A percentile compares a stretch with the other conserved stretches of the same genome.
Conservation (phyloP, 2,888 invertebrate species). For the Caenorhabditis wallacei region DNA sequence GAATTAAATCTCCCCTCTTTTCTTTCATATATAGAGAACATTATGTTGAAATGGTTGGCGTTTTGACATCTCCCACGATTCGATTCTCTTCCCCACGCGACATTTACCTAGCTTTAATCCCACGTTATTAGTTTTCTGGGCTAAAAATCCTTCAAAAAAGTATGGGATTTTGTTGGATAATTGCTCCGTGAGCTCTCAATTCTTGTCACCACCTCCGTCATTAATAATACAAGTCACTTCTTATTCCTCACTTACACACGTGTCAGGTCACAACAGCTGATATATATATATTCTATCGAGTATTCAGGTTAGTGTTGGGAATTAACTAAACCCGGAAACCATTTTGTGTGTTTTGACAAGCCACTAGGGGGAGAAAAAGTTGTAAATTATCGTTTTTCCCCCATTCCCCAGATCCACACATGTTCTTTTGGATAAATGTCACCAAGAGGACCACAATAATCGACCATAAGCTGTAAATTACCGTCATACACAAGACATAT, state of each 20-base stretch:
- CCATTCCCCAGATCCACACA: slow-evolving; percentile 15
- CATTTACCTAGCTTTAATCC: slow-evolving; percentile 31
- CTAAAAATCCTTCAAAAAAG: not conserved
- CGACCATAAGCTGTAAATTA: slow-evolving; percentile 61
- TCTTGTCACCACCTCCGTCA: slow-evolving; percentile 4
- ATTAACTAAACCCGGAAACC: slow-evolving; percentile 38
- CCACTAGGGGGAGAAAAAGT: slow-evolving; percentile 17
- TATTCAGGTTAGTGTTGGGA: too few species aligned
- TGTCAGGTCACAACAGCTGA: slow-evolving; percentile 52
- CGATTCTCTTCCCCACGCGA: slow-evolving; percentile 31
- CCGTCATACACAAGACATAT: slow-evolving; percentile 34
- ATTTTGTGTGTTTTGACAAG: slow-evolving; percentile 36
- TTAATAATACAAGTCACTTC: slow-evolving; percentile 29
- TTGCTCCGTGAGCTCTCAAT: not conserved
- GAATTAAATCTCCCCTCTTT: slow-evolving; percentile 1
- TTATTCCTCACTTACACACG: slow-evolving; percentile 13
- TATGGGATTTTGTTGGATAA: not conserved
- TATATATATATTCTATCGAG: too few species aligned
- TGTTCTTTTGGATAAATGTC: slow-evolving; percentile 35
- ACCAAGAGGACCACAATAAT: slow-evolving; percentile 24
- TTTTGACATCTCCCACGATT: slow-evolving; percentile 11
- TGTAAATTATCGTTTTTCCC: slow-evolving; percentile 41
- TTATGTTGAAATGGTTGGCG: slow-evolving; percentile 37
- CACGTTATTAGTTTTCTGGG: slow-evolving; percentile 7
- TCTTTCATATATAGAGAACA: slow-evolving; percentile 17